phyloP scores from a whole-genome alignment of 2,888 invertebrate genomes.

The Tetragonula carbonaria region DNA sequence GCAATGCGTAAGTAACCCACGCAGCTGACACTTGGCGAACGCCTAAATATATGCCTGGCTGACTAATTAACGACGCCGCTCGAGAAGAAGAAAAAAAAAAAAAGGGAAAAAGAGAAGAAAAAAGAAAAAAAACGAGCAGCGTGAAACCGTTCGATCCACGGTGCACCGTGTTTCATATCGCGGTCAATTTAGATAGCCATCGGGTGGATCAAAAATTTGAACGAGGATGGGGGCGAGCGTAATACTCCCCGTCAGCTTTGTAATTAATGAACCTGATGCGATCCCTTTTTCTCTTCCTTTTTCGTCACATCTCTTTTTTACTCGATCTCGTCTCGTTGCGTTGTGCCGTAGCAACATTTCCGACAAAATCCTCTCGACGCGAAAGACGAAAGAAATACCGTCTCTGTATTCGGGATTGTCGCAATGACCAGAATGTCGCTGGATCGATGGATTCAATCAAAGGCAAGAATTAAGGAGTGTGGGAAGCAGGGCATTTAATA shows the following conservation, averaged over 20 bases:
- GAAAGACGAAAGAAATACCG: slow-evolving; percentile 63
- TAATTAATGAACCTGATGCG: slow-evolving; percentile 76
- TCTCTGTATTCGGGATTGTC: slow-evolving; percentile 57
- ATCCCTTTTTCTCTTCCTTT: slow-evolving; percentile 2
- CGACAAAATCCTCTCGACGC: slow-evolving; percentile 57
- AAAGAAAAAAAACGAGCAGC: slow-evolving; percentile 39
- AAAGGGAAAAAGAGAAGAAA: slow-evolving; percentile 23
- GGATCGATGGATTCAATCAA: slow-evolving; percentile 63
- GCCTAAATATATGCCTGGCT: slow-evolving; percentile 51
- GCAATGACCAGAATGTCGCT: slow-evolving; percentile 51
- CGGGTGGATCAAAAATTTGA: slow-evolving; percentile 73
- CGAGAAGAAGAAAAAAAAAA: slow-evolving; percentile 20
- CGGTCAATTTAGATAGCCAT: slow-evolving; percentile 77
- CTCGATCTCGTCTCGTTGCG: slow-evolving; percentile 55
- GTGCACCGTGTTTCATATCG: slow-evolving; percentile 53
- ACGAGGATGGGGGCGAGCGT: slow-evolving; percentile 66
- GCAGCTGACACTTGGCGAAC: slow-evolving; percentile 40
- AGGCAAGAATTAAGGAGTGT: slow-evolving; percentile 31
- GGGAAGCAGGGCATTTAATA: slow-evolving; percentile 49
- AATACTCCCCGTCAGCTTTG: slow-evolving; percentile 73
- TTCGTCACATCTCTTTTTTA: slow-evolving; percentile 8
- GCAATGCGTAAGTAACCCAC: slow-evolving; percentile 55
- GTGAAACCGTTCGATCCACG: slow-evolving; percentile 53
- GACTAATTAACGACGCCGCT: slow-evolving; percentile 69
- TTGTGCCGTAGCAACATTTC: slow-evolving; percentile 69